phyloP scores from a whole-genome alignment of 2,888 invertebrate species.

The Sesia apiformis region DNA sequence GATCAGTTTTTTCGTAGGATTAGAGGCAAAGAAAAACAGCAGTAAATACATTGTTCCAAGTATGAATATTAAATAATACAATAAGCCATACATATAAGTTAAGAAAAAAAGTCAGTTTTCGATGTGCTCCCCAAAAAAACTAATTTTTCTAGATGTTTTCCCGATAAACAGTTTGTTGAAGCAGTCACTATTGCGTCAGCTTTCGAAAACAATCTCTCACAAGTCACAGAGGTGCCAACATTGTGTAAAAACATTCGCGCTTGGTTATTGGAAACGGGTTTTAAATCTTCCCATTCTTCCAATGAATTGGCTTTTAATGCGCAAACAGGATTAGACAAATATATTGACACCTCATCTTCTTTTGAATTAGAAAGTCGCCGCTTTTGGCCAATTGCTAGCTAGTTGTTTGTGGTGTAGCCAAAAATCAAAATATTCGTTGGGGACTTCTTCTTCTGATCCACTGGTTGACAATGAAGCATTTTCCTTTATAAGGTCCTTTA shows the following conservation, averaged over 20 bases:
- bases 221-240: constrained; percentile 2
- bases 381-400: no score
- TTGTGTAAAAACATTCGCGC: constrained; percentile 1
- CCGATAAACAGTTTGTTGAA: constrained; percentile 6
- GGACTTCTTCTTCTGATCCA: no score
- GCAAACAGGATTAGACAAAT: neutral
- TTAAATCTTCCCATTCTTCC: constrained; percentile 6
- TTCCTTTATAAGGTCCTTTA: no score
- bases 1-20: neutral
- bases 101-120: constrained; percentile 2
- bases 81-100: neutral
- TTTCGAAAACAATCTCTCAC: constrained; percentile 7
- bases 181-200: constrained; percentile 7
- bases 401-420: no score
- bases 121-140: neutral
- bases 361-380: no score
- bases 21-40: neutral
- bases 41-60: neutral
- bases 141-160: constrained; percentile 6
- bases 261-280: constrained; percentile 13
- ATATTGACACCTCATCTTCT: neutral
- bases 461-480: no score
- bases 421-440: no score
- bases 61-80: neutral
- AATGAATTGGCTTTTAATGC: constrained; percentile 5